These are phyloP conservation scores for Empidonax traillii DNA, from an alignment of 2,113 vertebrate genomes.

Conservation along the genomic window DNA sequence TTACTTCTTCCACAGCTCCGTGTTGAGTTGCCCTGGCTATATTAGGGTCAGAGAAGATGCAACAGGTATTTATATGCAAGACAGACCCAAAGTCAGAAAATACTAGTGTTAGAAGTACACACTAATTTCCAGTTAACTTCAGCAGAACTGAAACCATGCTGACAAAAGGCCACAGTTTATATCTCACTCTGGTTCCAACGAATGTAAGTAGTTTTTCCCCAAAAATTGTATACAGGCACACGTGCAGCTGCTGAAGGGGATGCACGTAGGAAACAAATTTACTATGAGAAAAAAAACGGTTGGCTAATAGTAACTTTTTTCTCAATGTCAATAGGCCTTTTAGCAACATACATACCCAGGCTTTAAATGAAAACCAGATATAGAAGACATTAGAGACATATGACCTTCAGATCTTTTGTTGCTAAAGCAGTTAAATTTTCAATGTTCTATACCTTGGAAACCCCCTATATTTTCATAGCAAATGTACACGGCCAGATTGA, in stretches of 20 bases:
- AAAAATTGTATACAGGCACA: not conserved
- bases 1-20: not conserved
- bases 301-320: not conserved
- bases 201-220: not conserved
- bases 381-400: not conserved
- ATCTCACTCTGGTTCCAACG: not conserved
- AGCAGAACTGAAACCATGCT: not conserved
- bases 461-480: not conserved
- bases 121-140: not conserved
- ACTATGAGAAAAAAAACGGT: not conserved
- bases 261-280: not conserved
- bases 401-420: not conserved
- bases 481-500: not conserved
- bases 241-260: not conserved
- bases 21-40: not conserved
- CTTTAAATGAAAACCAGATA: not conserved
- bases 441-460: not conserved
- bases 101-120: not conserved
- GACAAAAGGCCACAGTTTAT: not conserved
- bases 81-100: not conserved
- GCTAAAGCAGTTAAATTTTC: not conserved
- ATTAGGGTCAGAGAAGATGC: not conserved
- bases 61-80: not conserved
- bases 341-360: not conserved
- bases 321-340: not conserved